These are phyloP conservation scores for Diarsia rubi DNA, from an alignment of 2,888 invertebrate species.

Conservation along the genomic window DNA sequence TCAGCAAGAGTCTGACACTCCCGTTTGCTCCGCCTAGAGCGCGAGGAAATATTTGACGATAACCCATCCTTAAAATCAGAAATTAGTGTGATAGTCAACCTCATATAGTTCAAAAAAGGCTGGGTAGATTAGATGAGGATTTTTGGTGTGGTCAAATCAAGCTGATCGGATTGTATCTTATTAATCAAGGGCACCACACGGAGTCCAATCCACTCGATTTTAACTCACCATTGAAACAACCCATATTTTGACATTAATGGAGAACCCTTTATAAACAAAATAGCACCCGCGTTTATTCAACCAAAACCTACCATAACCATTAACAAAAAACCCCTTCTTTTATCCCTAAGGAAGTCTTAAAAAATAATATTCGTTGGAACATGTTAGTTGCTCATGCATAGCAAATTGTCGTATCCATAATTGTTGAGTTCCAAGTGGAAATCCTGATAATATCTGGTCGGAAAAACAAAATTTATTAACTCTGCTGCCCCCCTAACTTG, in stretches of 20 bases:
- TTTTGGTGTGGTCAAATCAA: background rate
- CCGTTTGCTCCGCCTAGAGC: too few species aligned
- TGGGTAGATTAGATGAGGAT: background rate
- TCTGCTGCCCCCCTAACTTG: constrained; percentile 48
- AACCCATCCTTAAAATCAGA: too few species aligned
- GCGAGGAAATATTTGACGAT: too few species aligned
- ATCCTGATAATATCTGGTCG: constrained; percentile 58
- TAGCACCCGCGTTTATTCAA: background rate
- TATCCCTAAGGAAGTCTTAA: constrained; percentile 15
- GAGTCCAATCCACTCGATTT: background rate
- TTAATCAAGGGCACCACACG: background rate
- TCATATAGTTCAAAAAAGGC: background rate
- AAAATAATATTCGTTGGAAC: constrained; percentile 28
- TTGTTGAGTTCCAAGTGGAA: constrained; percentile 59
- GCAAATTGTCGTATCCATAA: constrained; percentile 54
- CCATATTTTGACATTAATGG: background rate
- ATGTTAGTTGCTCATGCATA: constrained; percentile 37
- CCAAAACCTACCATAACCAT: background rate
- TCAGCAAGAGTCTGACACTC: too few species aligned
- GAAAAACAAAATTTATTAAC: constrained; percentile 64
- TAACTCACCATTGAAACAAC: background rate
- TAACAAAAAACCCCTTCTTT: constrained; percentile 7
- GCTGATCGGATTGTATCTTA: background rate
- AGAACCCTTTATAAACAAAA: background rate
- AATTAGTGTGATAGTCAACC: background rate